These are phyloP conservation scores for Holothuria scabra DNA, from an alignment of 53 echinoderm and acorn worm species.

Conservation along the genomic window DNA sequence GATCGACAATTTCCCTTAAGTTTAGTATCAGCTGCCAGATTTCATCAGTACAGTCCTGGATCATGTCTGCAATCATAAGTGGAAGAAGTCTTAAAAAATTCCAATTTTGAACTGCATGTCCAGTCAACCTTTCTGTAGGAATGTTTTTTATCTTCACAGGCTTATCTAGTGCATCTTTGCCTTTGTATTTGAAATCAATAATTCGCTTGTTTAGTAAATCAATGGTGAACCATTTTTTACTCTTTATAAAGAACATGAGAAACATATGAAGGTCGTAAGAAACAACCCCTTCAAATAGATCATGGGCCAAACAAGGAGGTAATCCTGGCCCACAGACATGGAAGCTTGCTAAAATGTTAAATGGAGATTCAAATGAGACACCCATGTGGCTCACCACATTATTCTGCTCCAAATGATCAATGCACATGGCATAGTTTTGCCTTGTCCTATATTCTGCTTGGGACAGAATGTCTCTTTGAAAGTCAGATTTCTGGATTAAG, in stretches of 20 bases:
- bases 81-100: conserved; percentile 35
- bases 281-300: conserved; percentile 47
- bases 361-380: conserved; percentile 10
- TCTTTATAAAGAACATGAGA: conserved; percentile 35
- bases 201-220: conserved; percentile 20
- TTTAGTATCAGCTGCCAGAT: conserved; percentile 33
- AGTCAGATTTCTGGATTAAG: background rate
- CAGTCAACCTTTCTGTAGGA: conserved; percentile 7
- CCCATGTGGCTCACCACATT: background rate
- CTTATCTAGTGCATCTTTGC: conserved; percentile 31
- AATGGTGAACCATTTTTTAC: conserved; percentile 11
- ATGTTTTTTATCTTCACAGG: conserved; percentile 21
- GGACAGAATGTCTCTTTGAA: background rate
- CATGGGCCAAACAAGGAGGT: conserved; percentile 37
- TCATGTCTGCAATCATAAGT: conserved; percentile 21
- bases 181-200: conserved; percentile 35
- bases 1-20: conserved; percentile 23
- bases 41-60: conserved; percentile 19
- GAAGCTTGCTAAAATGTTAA: conserved; percentile 21
- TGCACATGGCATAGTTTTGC: background rate
- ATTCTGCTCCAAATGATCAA: background rate
- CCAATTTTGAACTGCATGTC: conserved; percentile 49
- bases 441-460: conserved; percentile 9
- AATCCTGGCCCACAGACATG: conserved; percentile 33
- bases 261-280: conserved; percentile 34